phyloP scores from a whole-genome alignment of 64 coral and sea anemone genomes.

The Montipora sp. region DNA sequence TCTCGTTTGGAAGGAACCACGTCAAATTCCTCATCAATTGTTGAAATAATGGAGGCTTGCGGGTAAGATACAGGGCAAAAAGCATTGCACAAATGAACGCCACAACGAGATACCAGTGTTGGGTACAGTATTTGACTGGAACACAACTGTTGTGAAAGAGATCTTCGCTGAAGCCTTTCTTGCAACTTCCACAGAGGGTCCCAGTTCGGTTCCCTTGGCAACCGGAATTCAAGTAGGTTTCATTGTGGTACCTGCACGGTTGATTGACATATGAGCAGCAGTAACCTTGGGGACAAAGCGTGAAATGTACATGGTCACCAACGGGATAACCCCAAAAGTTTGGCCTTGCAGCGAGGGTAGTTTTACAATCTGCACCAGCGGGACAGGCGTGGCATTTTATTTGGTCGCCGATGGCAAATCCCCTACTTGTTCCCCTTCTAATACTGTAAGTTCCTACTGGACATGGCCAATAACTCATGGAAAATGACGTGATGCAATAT shows the following conservation, averaged over 20 bases:
- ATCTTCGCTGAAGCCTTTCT: slow-evolving; percentile 14
- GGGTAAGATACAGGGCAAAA: slow-evolving; percentile 13
- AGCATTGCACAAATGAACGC: neutral
- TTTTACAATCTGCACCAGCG: slow-evolving; percentile 14
- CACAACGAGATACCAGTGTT: slow-evolving; percentile 8
- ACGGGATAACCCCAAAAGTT: slow-evolving; percentile 49
- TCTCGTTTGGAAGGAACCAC: slow-evolving; percentile 6
- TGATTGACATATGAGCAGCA: slow-evolving; percentile 40
- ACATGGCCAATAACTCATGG: slow-evolving; percentile 3
- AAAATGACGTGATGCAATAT: neutral
- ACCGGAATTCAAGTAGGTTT: slow-evolving; percentile 17
- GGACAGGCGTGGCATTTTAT: slow-evolving; percentile 14
- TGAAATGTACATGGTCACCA: neutral
- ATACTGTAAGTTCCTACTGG: slow-evolving; percentile 19
- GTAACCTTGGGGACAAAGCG: slow-evolving; percentile 36
- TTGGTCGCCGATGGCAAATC: neutral
- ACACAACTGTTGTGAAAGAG: slow-evolving; percentile 7
- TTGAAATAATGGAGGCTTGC: slow-evolving; percentile 40
- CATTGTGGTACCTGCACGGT: neutral
- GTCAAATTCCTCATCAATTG: neutral
- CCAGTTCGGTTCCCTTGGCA: slow-evolving; percentile 60
- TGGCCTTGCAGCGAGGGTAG: slow-evolving; percentile 17
- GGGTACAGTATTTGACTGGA: neutral
- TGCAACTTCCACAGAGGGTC: slow-evolving; percentile 42
- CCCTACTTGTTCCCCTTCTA: neutral